Evolutionary conservation across 2,113 vertebrate genomes (phyloP).

Genomic region (Mesocricetus auratus): DNA sequence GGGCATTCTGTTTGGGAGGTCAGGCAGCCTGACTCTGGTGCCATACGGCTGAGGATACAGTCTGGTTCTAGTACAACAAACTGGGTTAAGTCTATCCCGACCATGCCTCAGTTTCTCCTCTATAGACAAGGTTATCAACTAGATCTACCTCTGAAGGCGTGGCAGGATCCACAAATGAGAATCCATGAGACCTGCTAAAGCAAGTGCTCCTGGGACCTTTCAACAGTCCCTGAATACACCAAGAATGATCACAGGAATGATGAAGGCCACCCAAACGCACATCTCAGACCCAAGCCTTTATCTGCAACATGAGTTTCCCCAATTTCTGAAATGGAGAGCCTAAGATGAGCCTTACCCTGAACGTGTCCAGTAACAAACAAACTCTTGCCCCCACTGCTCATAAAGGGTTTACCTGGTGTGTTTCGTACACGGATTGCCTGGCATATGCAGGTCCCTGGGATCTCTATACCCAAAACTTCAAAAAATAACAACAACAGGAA

Average conservation of each 20-base stretch:
- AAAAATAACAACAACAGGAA: background rate
- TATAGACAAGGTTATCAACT: background rate
- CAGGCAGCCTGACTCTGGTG: fast-evolving
- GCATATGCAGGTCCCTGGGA: too few relatives aligned
- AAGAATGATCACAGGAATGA: background rate
- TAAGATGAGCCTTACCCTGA: background rate
- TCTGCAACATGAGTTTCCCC: background rate
- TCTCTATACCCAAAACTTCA: background rate
- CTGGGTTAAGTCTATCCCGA: background rate
- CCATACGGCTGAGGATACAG: too few relatives aligned
- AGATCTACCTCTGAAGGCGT: background rate
- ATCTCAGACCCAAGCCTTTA: background rate
- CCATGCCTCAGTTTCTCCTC: background rate
- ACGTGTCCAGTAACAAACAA: background rate
- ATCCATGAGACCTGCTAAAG: fast-evolving
- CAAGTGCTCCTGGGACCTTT: too few relatives aligned
- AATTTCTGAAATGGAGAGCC: background rate
- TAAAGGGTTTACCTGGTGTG: background rate
- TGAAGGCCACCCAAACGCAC: background rate
- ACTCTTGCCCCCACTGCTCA: background rate
- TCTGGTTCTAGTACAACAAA: fast-evolving
- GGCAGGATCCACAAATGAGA: background rate
- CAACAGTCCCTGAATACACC: fast-evolving
- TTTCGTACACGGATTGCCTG: background rate
- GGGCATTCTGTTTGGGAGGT: background rate